Evolutionary conservation across 2,113 vertebrate genomes (phyloP).

Genomic region (Podarcis raffonei): DNA sequence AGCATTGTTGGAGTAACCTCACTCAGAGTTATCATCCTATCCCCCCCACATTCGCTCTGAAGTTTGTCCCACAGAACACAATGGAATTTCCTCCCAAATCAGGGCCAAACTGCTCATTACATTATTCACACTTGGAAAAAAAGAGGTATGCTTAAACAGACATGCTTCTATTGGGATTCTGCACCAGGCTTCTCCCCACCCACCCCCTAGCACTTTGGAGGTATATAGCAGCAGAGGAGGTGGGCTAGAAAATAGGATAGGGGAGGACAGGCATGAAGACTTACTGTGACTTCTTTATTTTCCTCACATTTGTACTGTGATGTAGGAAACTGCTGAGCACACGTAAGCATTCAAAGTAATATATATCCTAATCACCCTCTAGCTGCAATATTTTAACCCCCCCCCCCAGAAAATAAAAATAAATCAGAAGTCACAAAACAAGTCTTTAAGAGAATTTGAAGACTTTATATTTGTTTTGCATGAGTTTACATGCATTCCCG

Average conservation of each 20-base stretch:
- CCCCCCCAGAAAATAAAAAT: neutral
- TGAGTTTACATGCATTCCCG: neutral
- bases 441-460: neutral
- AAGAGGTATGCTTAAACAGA: neutral
- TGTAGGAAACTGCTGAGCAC: too few relatives aligned
- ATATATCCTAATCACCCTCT: neutral
- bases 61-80: neutral
- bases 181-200: too few relatives aligned
- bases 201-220: too few relatives aligned
- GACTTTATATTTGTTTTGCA: neutral
- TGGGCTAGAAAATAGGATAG: too few relatives aligned
- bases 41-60: neutral
- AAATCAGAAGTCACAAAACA: neutral
- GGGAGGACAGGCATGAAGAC: too few relatives aligned
- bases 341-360: too few relatives aligned
- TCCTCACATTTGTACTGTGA: neutral
- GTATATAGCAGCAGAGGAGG: too few relatives aligned
- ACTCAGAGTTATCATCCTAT: neutral
- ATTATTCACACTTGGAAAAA: neutral
- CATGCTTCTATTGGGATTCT: too few relatives aligned
- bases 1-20: slow-evolving; percentile 7
- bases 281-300: too few relatives aligned
- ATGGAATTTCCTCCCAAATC: neutral
- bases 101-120: neutral
- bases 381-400: neutral